Conservation (phyloP, 2,888 invertebrate species). For the Eurytoma californica region DNA sequence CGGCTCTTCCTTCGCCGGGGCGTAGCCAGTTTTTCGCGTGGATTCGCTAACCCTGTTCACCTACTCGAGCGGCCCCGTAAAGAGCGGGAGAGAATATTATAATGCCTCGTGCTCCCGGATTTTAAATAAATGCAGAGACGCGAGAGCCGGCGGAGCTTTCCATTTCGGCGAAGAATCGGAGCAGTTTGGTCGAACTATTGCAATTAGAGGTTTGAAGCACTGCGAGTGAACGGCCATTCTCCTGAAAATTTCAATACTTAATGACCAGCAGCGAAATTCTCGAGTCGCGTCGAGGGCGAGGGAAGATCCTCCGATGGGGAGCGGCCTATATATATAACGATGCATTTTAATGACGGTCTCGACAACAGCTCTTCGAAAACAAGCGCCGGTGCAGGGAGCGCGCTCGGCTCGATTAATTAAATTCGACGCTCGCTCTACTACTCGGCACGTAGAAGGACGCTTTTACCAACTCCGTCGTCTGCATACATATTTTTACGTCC, state of each 20-base stretch:
- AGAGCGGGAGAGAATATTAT: too few relatives aligned
- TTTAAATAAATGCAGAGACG: too few relatives aligned
- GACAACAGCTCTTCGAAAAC: constrained; percentile 18
- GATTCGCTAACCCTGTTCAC: too few relatives aligned
- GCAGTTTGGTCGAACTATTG: constrained; percentile 22
- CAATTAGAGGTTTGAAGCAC: constrained; percentile 26
- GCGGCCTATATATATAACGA: constrained; percentile 36
- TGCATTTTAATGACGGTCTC: constrained; percentile 54
- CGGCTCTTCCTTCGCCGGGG: too few relatives aligned
- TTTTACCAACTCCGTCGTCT: too few relatives aligned
- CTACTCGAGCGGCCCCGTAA: too few relatives aligned
- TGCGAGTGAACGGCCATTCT: not conserved
- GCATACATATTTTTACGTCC: too few relatives aligned
- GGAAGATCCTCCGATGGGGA: constrained; percentile 7
- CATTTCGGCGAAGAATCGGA: not conserved
- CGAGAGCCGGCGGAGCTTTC: too few relatives aligned
- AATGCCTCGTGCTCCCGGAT: too few relatives aligned
- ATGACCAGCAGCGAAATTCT: constrained; percentile 14
- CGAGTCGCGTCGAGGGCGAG: not conserved
- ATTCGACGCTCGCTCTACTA: constrained; percentile 35
- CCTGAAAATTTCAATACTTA: constrained; percentile 51
- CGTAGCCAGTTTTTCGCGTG: too few relatives aligned
- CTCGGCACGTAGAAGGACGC: not conserved
- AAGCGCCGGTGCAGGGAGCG: not conserved
- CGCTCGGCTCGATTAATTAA: constrained; percentile 51